Evolutionary conservation across 2,888 invertebrate genomes (phyloP).

Genomic region (Hypolimnas misippus): DNA sequence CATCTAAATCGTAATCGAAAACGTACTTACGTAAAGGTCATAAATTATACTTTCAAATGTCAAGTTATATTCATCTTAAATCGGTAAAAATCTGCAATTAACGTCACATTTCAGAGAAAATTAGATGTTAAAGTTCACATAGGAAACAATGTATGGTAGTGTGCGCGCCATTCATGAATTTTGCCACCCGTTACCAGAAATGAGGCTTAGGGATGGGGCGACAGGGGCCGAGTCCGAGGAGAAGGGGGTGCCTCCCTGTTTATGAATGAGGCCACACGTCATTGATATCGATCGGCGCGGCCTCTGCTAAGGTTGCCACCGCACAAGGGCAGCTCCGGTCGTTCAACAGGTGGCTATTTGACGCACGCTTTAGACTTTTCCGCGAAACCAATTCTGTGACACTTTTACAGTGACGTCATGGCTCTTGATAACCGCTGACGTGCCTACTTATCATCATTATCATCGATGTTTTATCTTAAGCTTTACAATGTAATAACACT

Average conservation of each 20-base stretch:
- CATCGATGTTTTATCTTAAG: constrained; percentile 32
- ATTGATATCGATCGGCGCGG: constrained; percentile 70
- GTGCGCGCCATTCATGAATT: constrained; percentile 75
- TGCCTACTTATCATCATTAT: constrained; percentile 27
- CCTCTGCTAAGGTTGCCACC: constrained; percentile 65
- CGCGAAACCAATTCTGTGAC: constrained; percentile 54
- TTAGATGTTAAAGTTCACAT: constrained; percentile 24
- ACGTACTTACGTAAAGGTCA: no score
- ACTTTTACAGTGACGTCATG: constrained; percentile 60
- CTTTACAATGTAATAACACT: constrained; percentile 21
- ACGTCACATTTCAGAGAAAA: background rate
- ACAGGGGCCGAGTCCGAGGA: constrained; percentile 45
- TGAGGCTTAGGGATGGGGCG: constrained; percentile 49
- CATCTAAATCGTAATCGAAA: no score
- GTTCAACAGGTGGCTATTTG: constrained; percentile 75
- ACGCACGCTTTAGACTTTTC: constrained; percentile 63
- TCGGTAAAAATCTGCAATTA: background rate
- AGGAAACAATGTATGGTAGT: constrained; percentile 45
- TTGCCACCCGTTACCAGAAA: constrained; percentile 53
- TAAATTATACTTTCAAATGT: no score
- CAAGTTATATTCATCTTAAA: background rate
- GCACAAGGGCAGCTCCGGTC: constrained; percentile 69
- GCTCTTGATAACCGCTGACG: constrained; percentile 39
- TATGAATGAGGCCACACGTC: constrained; percentile 83
- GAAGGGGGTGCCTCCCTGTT: constrained; percentile 64